A percentile compares a stretch with the other conserved stretches of the same genome.
Conservation (phyloP, 2,113 vertebrate genomes). For the Seriola dumerili region DNA sequence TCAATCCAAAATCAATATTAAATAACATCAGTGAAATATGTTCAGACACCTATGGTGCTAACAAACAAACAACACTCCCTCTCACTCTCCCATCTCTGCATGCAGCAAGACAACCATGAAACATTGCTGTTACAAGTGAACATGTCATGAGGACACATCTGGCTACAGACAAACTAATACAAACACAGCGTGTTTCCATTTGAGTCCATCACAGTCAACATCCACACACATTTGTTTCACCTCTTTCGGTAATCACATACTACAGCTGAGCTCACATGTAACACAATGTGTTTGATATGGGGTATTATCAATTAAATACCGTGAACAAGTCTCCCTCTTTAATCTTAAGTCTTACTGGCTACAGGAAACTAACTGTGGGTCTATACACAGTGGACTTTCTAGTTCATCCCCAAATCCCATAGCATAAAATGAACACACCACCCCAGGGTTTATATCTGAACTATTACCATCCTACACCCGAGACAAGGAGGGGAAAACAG, state of each 20-base stretch:
- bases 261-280: constrained; percentile 25
- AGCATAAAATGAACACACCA: constrained; percentile 31
- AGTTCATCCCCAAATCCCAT: constrained; percentile 39
- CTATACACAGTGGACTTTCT: constrained; percentile 10
- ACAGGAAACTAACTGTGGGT: constrained; percentile 16
- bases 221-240: constrained; percentile 11
- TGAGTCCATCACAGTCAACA: constrained; percentile 27
- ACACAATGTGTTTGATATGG: constrained; percentile 10
- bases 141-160: constrained; percentile 61
- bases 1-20: not conserved
- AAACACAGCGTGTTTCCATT: constrained; percentile 48
- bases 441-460: constrained; percentile 60
- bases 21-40: constrained; percentile 12
- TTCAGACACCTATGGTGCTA: not conserved
- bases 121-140: constrained; percentile 38
- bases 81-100: constrained; percentile 18
- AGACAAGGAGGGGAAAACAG: constrained; percentile 40
- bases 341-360: constrained; percentile 15
- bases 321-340: constrained; percentile 30
- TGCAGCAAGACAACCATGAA: constrained; percentile 29
- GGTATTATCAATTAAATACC: constrained; percentile 30
- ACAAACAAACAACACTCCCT: constrained; percentile 14
- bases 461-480: constrained; percentile 54
- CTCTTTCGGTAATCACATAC: constrained; percentile 31
- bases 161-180: constrained; percentile 50